These are phyloP conservation scores for Microcebus murinus DNA, from an alignment of 2,113 vertebrate species.

Conservation along the genomic window DNA sequence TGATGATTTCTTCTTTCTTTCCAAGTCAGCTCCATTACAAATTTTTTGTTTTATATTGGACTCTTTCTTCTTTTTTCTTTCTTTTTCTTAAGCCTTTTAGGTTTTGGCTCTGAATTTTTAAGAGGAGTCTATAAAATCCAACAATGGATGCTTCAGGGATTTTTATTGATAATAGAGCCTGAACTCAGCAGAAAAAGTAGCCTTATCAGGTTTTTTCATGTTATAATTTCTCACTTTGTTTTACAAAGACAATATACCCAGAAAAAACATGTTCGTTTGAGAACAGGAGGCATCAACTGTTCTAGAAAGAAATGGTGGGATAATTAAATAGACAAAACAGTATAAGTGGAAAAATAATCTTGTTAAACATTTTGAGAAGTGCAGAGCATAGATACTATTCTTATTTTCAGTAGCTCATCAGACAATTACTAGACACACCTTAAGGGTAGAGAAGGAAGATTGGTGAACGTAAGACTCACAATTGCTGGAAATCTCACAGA, in stretches of 20 bases:
- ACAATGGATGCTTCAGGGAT: background rate
- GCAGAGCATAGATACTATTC: background rate
- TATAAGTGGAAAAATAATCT: background rate
- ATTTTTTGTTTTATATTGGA: slow-evolving; percentile 30
- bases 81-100: background rate
- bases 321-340: background rate
- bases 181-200: slow-evolving; percentile 51
- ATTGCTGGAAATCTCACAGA: background rate
- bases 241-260: slow-evolving; percentile 8
- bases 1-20: background rate
- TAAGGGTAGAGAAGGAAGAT: background rate
- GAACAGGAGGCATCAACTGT: background rate
- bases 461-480: background rate
- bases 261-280: slow-evolving; percentile 30
- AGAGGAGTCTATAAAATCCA: slow-evolving; percentile 29
- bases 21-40: background rate
- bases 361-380: background rate
- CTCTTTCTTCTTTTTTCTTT: background rate
- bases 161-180: slow-evolving; percentile 42
- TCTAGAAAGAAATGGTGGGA: background rate
- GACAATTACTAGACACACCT: background rate
- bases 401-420: background rate
- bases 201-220: slow-evolving; percentile 10
- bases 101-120: slow-evolving; percentile 49
- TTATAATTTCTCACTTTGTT: slow-evolving; percentile 55